Conservation (phyloP, 2,797 vertebrate species). For the Scyliorhinus canicula region DNA sequence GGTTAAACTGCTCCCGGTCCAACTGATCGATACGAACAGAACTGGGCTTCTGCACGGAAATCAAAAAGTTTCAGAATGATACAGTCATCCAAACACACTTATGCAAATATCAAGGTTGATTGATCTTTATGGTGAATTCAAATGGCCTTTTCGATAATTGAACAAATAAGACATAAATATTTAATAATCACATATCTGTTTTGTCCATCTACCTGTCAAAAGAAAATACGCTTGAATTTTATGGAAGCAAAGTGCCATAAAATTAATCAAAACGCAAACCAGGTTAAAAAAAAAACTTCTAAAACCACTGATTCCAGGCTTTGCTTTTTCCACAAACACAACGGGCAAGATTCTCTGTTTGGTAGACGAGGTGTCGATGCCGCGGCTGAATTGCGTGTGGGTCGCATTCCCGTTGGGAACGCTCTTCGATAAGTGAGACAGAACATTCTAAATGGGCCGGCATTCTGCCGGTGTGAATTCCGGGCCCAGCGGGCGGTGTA, state of each 20-base stretch:
- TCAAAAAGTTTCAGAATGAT: not conserved
- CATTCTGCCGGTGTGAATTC: no score
- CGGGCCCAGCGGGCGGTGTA: no score
- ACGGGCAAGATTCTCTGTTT: no score
- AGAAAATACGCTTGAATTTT: not conserved
- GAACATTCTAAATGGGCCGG: no score
- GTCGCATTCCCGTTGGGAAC: no score
- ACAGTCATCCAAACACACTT: not conserved
- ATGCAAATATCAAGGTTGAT: not conserved
- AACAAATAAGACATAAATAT: not conserved
- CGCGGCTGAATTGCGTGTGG: no score
- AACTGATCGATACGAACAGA: slow-evolving; percentile 97
- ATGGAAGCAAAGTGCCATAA: not conserved
- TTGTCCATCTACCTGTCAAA: not conserved
- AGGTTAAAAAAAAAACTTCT: not conserved
- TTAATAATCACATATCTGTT: not conserved
- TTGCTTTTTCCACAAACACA: not conserved
- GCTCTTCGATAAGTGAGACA: no score
- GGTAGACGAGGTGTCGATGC: no score
- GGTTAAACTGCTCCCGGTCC: slow-evolving; percentile 96
- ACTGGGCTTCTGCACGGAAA: slow-evolving; percentile 80
- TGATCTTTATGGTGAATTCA: no score
- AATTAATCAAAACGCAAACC: not conserved
- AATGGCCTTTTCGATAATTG: not conserved
- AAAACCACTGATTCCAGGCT: no score